These are phyloP conservation scores for Misgurnus anguillicaudatus DNA, from an alignment of 2,113 vertebrate species.

Conservation along the genomic window DNA sequence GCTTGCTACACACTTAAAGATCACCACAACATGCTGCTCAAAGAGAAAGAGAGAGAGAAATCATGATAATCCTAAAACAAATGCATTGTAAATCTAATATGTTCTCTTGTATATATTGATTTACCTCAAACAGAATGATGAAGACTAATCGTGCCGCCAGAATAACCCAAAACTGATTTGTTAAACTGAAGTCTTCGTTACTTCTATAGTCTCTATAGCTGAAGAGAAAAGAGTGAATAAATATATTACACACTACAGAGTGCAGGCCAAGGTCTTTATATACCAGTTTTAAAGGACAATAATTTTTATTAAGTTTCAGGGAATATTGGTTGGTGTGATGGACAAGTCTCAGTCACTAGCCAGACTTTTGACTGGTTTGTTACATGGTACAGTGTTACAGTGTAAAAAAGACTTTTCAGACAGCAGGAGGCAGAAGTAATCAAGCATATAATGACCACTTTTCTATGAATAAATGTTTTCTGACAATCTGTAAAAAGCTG, in stretches of 20 bases:
- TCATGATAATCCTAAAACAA: not conserved
- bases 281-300: too few species aligned
- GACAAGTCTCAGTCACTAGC: too few species aligned
- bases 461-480: too few species aligned
- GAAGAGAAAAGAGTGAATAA: not conserved
- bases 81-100: not conserved
- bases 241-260: not conserved
- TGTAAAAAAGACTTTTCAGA: too few species aligned
- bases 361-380: too few species aligned
- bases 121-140: constrained; percentile 89
- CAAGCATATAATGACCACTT: too few species aligned
- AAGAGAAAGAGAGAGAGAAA: not conserved
- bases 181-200: constrained; percentile 73
- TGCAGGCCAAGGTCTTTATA: not conserved
- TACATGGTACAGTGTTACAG: too few species aligned
- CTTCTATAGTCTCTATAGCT: constrained; percentile 91
- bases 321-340: too few species aligned
- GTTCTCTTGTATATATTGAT: not conserved
- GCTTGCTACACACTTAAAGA: constrained; percentile 76
- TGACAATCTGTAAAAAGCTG: too few species aligned
- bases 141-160: constrained; percentile 86
- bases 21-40: constrained; percentile 73
- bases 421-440: too few species aligned
- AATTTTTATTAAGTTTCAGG: too few species aligned
- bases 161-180: constrained; percentile 86